Percentiles rank a stretch among this genome's conserved stretches.
These are phyloP conservation scores for Euclidia mi DNA, from an alignment of 2,888 invertebrate species.

Conservation along the genomic window DNA sequence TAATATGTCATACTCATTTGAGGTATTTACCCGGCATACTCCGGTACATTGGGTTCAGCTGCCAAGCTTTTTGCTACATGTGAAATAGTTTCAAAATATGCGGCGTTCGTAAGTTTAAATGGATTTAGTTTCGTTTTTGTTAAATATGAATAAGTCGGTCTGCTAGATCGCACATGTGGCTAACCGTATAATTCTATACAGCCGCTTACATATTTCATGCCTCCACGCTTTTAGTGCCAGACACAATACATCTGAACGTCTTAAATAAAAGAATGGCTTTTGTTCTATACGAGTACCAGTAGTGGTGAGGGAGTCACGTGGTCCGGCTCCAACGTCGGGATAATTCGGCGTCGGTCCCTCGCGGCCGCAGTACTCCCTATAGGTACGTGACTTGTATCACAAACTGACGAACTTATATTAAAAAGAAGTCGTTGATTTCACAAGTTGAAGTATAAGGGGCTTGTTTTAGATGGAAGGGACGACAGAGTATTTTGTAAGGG, in stretches of 20 bases:
- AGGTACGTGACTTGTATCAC: conserved; percentile 74
- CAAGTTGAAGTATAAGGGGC: conserved; percentile 40
- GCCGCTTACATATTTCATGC: conserved; percentile 38
- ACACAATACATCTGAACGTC: conserved; percentile 48
- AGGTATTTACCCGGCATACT: too few relatives aligned
- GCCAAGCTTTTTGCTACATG: too few relatives aligned
- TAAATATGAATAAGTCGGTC: background rate
- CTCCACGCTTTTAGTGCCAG: conserved; percentile 45
- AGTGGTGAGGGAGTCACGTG: conserved; percentile 62
- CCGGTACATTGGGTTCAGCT: too few relatives aligned
- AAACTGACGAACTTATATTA: conserved; percentile 63
- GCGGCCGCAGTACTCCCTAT: conserved; percentile 55
- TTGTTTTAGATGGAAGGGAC: conserved; percentile 2
- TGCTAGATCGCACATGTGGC: background rate
- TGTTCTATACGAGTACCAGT: conserved; percentile 52
- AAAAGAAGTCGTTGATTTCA: conserved; percentile 62
- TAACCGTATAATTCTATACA: conserved; percentile 10
- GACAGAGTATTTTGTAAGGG: background rate
- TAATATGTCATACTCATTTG: too few relatives aligned
- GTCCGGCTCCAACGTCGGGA: conserved; percentile 54
- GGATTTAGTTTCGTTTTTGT: background rate
- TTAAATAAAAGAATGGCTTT: conserved; percentile 56
- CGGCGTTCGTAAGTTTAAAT: conserved; percentile 1
- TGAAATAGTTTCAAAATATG: background rate
- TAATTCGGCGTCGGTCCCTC: conserved; percentile 62